Evolutionary conservation across 1,140 invertebrate genomes (phyloP), one percentile per base, ranked within the genome.

Genomic region (Probaryconus sp.): DNA sequence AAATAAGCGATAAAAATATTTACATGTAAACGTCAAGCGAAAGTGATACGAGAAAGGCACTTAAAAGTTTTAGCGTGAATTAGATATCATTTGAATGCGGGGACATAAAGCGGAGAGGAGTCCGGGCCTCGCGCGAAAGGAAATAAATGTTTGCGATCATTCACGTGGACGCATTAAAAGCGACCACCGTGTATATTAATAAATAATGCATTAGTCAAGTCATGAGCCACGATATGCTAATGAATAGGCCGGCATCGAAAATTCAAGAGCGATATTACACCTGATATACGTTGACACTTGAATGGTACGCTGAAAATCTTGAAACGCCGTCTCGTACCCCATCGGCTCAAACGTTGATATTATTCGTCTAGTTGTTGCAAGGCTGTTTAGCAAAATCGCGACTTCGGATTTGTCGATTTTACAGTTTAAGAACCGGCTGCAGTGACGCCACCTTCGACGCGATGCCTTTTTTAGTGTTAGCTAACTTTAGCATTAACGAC

Each of bases 401-500:
- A 30, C 10, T 14, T 28, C 30, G 2, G 16, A 14, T 30, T 47
- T 20, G 42, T 48, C 40, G 40, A 10, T 45, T 47, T 30, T 30
- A 30, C 43, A 47, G 47, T 65, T 60, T 58, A 38, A 42, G 43
- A 73, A 65, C 61, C 51, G 53, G 43, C 43, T 47, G 43, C 43
- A 47, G 11, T 60, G 69, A 73, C 61, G 61, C 69, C 60, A 73
- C 60, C 48, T 28, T 65, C 70, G 55, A 67, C 55, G 50, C 70
- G 63, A 26, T 72, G 24, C 60, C 60, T 72, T 73, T 73, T 73
- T 60, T 58, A 65, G 55, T 38, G 53, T 73, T 73, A 51, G 69
- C 55, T 61, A 65, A 73, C 69, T 73, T 73, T 65, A 73, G 61
- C 70, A 73, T 73, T 67, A 73, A 73, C 45, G 63, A 75, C 56